A percentile compares a stretch with the other conserved stretches of the same genome.
Conservation (phyloP, 2,888 invertebrate species). For the Yponomeuta sedellus region DNA sequence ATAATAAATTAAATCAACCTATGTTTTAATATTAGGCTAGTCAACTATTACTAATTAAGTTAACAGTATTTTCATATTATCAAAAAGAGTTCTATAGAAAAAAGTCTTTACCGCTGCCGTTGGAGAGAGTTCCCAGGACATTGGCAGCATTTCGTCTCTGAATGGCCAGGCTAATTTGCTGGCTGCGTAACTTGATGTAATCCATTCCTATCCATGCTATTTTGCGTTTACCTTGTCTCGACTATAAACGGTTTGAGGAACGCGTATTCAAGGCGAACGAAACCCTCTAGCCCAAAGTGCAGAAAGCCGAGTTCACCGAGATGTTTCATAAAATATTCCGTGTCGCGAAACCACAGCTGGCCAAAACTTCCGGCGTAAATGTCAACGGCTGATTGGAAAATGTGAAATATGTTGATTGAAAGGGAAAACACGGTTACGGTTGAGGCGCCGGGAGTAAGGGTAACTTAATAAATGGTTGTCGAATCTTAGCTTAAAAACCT, state of each 20-base stretch:
- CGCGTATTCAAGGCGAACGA: background rate
- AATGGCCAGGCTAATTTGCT: too few relatives aligned
- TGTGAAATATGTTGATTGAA: background rate
- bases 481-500: too few relatives aligned
- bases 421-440: background rate
- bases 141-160: too few relatives aligned
- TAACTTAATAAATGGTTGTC: background rate
- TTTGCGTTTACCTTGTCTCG: background rate
- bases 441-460: background rate
- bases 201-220: too few relatives aligned
- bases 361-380: conserved; percentile 1
- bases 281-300: background rate
- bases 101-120: too few relatives aligned
- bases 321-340: background rate
- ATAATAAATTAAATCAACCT: background rate
- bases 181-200: too few relatives aligned
- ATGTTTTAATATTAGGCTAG: too few relatives aligned
- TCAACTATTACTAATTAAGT: too few relatives aligned
- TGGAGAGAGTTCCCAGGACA: too few relatives aligned
- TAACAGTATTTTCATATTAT: too few relatives aligned
- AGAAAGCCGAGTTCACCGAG: background rate
- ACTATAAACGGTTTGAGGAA: background rate
- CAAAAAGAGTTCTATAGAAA: too few relatives aligned
- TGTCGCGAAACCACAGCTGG: background rate
- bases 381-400: background rate